These are phyloP conservation scores for Laspeyria flexula DNA, from an alignment of 2,888 invertebrate genomes.

Conservation along the genomic window DNA sequence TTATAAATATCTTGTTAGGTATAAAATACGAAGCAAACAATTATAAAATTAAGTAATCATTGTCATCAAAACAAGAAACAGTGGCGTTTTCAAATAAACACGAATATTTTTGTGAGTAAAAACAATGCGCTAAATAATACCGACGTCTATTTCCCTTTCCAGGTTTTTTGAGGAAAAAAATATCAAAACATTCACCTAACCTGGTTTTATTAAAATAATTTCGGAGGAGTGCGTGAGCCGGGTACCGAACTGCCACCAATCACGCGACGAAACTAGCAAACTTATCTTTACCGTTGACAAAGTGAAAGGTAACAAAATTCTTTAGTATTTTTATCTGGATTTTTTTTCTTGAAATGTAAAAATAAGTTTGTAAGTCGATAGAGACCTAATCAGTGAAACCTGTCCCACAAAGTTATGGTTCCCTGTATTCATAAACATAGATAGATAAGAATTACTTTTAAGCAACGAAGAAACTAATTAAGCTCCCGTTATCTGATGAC, in stretches of 20 bases:
- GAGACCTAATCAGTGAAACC: constrained; percentile 76
- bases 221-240: constrained; percentile 79
- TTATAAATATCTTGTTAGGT: background rate
- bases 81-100: constrained; percentile 2
- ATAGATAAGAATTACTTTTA: constrained; percentile 61
- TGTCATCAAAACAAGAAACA: background rate
- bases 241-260: constrained; percentile 66
- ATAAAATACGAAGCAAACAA: background rate
- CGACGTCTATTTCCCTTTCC: constrained; percentile 46
- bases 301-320: constrained; percentile 32
- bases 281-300: constrained; percentile 48
- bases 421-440: constrained; percentile 68
- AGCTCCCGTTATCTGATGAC: constrained; percentile 48
- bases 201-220: constrained; percentile 84
- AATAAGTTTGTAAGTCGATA: constrained; percentile 36
- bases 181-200: constrained; percentile 77
- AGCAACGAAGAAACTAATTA: constrained; percentile 65
- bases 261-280: constrained; percentile 69
- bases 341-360: constrained; percentile 9
- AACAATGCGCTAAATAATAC: constrained; percentile 32
- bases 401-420: constrained; percentile 72
- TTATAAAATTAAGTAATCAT: background rate
- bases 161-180: constrained; percentile 51
- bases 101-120: constrained; percentile 13
- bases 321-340: constrained; percentile 35